Percentiles rank a stretch among this genome's conserved stretches.
Conservation (phyloP, 2,888 invertebrate species). For the Xanthostigma xanthostigma region DNA sequence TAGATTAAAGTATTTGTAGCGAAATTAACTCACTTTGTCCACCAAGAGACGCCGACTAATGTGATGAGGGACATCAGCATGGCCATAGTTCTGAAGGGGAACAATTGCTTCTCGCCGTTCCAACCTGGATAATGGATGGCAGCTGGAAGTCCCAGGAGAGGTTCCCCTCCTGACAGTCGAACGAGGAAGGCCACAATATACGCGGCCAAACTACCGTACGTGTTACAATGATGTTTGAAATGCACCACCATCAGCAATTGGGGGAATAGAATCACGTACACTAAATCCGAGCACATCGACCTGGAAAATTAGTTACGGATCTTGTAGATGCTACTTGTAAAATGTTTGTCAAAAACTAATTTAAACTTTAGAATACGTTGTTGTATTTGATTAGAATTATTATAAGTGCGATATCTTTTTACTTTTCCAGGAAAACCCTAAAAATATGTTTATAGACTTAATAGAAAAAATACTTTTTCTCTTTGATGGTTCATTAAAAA, state of each 20-base stretch:
- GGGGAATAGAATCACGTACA: constrained; percentile 97
- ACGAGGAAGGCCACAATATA: constrained; percentile 73
- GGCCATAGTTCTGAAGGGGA: constrained; percentile 91
- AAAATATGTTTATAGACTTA: too few relatives aligned
- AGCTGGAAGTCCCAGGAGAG: constrained; percentile 64
- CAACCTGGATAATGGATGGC: constrained; percentile 79
- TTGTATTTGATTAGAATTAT: background rate
- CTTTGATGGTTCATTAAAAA: background rate
- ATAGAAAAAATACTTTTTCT: too few relatives aligned
- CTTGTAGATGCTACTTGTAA: too few relatives aligned
- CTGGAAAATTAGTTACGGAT: constrained; percentile 27
- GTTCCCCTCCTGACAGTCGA: constrained; percentile 78
- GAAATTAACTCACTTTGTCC: constrained; percentile 43
- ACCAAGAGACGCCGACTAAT: constrained; percentile 64
- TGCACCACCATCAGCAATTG: constrained; percentile 97
- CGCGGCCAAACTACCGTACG: constrained; percentile 87
- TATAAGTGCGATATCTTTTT: background rate
- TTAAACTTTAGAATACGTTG: too few relatives aligned
- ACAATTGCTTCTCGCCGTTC: constrained; percentile 63
- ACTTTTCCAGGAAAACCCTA: too few relatives aligned
- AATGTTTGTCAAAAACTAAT: too few relatives aligned
- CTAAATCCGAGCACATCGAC: constrained; percentile 97
- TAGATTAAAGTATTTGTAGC: too few relatives aligned
- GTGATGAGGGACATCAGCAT: constrained; percentile 80
- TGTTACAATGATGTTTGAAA: constrained; percentile 86